phyloP scores from a whole-genome alignment of 2,113 vertebrate genomes.

The Cacatua alba region DNA sequence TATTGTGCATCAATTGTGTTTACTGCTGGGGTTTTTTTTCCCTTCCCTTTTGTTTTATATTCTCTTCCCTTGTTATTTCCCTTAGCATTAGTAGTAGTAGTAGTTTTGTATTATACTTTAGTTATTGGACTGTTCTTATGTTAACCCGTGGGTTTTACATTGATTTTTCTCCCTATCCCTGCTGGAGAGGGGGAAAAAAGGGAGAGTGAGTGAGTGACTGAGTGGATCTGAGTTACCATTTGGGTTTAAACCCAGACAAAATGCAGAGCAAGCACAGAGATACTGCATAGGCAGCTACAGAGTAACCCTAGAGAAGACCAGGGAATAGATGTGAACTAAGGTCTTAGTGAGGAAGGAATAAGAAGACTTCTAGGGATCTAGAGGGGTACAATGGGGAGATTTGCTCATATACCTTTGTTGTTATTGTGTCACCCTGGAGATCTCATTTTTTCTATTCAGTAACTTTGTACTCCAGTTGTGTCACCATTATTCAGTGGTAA shows the following conservation, averaged over 20 bases:
- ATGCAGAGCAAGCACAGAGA: neutral
- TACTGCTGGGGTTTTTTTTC: neutral
- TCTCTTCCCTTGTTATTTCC: neutral
- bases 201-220: neutral
- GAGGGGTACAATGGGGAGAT: neutral
- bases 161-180: neutral
- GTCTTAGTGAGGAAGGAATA: neutral
- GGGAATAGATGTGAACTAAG: neutral
- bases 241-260: neutral
- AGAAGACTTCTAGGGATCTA: neutral
- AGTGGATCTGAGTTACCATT: neutral
- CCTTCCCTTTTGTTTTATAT: neutral
- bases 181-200: neutral
- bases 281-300: neutral
- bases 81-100: rapidly evolving
- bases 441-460: neutral
- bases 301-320: neutral
- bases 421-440: neutral
- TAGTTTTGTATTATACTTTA: neutral
- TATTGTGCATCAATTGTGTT: neutral
- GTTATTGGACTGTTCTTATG: neutral
- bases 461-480: neutral
- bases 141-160: neutral
- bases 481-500: neutral
- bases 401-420: neutral